These are phyloP conservation scores for Planiliza haematocheilus DNA, from an alignment of 2,113 vertebrate genomes.

Conservation along the genomic window DNA sequence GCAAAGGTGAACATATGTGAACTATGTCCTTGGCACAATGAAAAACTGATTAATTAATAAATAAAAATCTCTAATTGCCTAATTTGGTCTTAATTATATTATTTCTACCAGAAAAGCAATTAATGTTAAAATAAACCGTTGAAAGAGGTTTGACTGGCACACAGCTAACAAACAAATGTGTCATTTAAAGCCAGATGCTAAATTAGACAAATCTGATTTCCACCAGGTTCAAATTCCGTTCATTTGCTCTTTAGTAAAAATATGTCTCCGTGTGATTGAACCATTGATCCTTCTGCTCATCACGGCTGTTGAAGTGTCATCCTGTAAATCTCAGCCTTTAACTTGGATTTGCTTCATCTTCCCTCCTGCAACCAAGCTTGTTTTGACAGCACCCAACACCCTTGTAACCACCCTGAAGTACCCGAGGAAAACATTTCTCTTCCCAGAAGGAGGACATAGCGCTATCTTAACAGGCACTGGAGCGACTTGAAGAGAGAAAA, in stretches of 20 bases:
- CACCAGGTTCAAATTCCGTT: background rate
- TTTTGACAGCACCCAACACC: conserved; percentile 49
- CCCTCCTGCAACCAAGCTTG: conserved; percentile 21
- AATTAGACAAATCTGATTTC: too few relatives aligned
- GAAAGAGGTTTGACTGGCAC: too few relatives aligned
- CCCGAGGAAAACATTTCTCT: conserved; percentile 68
- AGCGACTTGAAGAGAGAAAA: conserved; percentile 53
- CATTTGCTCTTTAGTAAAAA: conserved; percentile 12
- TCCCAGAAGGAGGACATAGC: conserved; percentile 49
- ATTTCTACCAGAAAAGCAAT: too few relatives aligned
- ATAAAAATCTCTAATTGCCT: too few relatives aligned
- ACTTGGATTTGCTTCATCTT: conserved; percentile 32
- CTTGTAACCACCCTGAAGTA: conserved; percentile 36
- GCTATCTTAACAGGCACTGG: conserved; percentile 53
- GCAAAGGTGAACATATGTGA: too few relatives aligned
- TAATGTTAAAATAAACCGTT: background rate
- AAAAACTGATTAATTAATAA: too few relatives aligned
- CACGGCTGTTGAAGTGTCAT: conserved; percentile 40
- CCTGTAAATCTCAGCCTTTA: conserved; percentile 29
- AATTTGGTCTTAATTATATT: too few relatives aligned
- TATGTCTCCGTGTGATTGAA: conserved; percentile 6
- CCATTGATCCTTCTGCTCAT: conserved; percentile 4
- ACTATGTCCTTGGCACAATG: too few relatives aligned
- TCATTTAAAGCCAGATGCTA: too few relatives aligned
- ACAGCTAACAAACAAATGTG: too few relatives aligned